Conservation (phyloP, 2,113 vertebrate species). For the Psettodes erumei region DNA sequence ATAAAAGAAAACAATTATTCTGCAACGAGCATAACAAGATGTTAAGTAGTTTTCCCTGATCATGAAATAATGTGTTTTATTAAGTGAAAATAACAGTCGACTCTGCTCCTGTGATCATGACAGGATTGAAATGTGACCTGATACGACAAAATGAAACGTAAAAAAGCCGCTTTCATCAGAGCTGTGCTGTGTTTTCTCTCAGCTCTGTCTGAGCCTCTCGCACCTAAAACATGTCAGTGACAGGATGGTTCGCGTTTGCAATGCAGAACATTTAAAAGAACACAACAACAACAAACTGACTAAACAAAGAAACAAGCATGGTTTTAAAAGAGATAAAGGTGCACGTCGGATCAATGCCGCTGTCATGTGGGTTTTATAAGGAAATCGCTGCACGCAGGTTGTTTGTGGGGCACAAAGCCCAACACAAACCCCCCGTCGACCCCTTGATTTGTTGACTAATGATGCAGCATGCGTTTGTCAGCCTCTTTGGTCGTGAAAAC, state of each 20-base stretch:
- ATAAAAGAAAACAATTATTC: background rate
- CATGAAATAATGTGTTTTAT: background rate
- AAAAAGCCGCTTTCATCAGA: background rate
- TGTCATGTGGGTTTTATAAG: too few relatives aligned
- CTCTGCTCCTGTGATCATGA: background rate
- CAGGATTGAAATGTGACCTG: background rate
- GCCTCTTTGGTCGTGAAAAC: too few relatives aligned
- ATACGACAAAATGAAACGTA: background rate
- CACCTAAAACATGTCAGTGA: background rate
- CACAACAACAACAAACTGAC: too few relatives aligned
- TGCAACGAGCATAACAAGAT: background rate
- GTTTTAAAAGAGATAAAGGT: background rate
- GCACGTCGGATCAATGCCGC: too few relatives aligned
- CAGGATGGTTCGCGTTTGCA: too few relatives aligned
- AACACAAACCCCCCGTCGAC: too few relatives aligned
- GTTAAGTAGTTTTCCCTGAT: background rate
- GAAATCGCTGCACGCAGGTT: too few relatives aligned
- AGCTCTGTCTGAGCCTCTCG: too few relatives aligned
- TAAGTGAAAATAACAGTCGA: background rate
- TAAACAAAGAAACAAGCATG: background rate
- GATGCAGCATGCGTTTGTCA: background rate
- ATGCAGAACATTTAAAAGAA: too few relatives aligned
- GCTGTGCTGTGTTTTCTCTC: background rate
- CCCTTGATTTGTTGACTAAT: background rate
- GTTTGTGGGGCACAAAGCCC: too few relatives aligned